Percentiles rank a stretch among this genome's conserved stretches.
Evolutionary conservation across 2,113 vertebrate species (phyloP).

Genomic region (Vanacampus margaritifer): DNA sequence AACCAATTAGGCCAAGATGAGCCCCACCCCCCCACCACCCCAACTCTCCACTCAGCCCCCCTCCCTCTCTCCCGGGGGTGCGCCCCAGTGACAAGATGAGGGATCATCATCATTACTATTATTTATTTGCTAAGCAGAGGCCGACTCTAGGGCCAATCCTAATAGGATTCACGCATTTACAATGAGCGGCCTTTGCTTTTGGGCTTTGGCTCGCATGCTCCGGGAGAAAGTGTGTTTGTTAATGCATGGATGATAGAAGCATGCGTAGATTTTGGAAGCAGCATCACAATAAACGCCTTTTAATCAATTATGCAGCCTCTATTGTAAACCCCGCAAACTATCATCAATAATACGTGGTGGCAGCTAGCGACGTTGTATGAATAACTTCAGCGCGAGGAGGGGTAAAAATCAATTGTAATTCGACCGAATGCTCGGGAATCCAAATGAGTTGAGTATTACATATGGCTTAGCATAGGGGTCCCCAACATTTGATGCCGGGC

Average conservation of each 20-base stretch:
- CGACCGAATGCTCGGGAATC: neutral
- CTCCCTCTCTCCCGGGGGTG: conserved; percentile 63
- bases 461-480: neutral
- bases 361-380: conserved; percentile 10
- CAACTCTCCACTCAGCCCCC: conserved; percentile 23
- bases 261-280: conserved; percentile 25
- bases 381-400: neutral
- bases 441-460: neutral
- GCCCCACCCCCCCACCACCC: conserved; percentile 41
- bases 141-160: conserved; percentile 72
- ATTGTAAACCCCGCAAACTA: conserved; percentile 8
- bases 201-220: conserved; percentile 29
- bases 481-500: no score
- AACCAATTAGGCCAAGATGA: conserved; percentile 74
- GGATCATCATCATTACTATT: conserved; percentile 82
- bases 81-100: conserved; percentile 75
- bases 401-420: conserved; percentile 22
- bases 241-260: conserved; percentile 17
- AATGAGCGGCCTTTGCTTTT: conserved; percentile 67
- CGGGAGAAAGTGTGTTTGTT: neutral
- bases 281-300: conserved; percentile 25
- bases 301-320: conserved; percentile 35
- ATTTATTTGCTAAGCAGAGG: conserved; percentile 80
- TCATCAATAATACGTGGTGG: conserved; percentile 34
- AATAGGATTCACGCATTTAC: conserved; percentile 64